Evolutionary conservation across 2,113 vertebrate species (phyloP).

Genomic region (Pogonocichla stellata): DNA sequence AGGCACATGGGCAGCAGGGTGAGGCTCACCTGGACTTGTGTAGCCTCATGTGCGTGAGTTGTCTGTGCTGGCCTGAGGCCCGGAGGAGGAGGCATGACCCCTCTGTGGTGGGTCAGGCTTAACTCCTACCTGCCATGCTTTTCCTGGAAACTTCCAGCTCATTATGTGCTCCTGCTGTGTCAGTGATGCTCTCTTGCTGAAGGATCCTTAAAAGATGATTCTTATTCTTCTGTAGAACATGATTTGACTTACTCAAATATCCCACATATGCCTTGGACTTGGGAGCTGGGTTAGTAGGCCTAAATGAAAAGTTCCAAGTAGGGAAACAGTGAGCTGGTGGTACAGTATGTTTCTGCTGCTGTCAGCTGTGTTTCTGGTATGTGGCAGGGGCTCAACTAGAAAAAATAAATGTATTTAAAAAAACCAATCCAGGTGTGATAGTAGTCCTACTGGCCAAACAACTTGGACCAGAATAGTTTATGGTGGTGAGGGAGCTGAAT

Average conservation of each 20-base stretch:
- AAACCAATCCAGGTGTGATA: neutral
- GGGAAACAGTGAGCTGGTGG: neutral
- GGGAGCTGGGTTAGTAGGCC: neutral
- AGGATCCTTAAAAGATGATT: neutral
- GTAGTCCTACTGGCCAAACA: neutral
- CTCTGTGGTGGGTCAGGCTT: neutral
- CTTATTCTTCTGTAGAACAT: neutral
- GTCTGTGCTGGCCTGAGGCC: neutral
- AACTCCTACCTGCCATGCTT: neutral
- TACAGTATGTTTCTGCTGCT: neutral
- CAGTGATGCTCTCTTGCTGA: neutral
- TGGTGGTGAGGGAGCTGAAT: neutral
- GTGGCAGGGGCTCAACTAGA: neutral
- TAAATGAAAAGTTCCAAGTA: neutral
- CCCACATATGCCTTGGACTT: neutral
- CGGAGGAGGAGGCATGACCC: neutral
- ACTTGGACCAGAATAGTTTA: neutral
- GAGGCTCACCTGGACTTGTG: neutral
- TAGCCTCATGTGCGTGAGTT: rapidly evolving
- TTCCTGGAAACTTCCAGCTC: neutral
- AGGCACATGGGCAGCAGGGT: neutral
- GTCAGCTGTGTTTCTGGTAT: neutral
- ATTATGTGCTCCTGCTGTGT: rapidly evolving
- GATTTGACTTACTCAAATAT: neutral
- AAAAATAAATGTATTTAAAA: neutral